Evolutionary conservation across 2,797 vertebrate species (phyloP), one percentile per base, ranked within the genome.

Genomic region (Vultur gryphus): DNA sequence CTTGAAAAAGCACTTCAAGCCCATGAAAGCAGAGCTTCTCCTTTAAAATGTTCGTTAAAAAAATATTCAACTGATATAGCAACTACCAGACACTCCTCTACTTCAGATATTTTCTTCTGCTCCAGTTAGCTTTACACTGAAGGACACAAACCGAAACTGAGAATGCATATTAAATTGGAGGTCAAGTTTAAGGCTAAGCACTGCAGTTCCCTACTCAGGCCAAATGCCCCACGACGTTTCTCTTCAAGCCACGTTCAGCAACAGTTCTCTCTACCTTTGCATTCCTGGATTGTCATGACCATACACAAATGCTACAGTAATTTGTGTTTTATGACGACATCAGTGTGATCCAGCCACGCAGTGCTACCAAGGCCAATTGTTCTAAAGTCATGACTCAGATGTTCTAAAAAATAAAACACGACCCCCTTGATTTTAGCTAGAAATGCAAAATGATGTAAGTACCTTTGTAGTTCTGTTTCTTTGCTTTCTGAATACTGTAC

Each of bases 291-390:
- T 70, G n/a, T 41, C 82, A 29, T 7, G 17, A 80, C 48, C 7
- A 2, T 25, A 35, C 48, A 69, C 0, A 0, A 84, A 52, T 1
- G 5, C 43, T 43, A 28, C 24, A 65, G 41, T 29, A 55, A 80
- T 26, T 2, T 61, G 17, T 87, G 75, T 8, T 52, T 94, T 62
- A 77, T 2, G 6, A 62, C n/a, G 13, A 13, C 13, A 41, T 57
- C 49, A 31, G 21, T 6, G 33, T 44, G 67, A 39, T 26, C 67
- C 59, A 81, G 71, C 29, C 70, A 73, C 3, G 2, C 24, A 28
- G 51, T 5, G 33, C 51, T 73, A 79, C 43, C 41, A 64, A 19
- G 7, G 48, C 51, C 44, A 75, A 49, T 20, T 6, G 2, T 26
- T 64, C 28, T 28, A 35, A 72, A 88, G 35, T 18, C 28, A 71